These are phyloP conservation scores for Nebria brevicollis DNA, from an alignment of 2,888 invertebrate genomes.

Conservation along the genomic window DNA sequence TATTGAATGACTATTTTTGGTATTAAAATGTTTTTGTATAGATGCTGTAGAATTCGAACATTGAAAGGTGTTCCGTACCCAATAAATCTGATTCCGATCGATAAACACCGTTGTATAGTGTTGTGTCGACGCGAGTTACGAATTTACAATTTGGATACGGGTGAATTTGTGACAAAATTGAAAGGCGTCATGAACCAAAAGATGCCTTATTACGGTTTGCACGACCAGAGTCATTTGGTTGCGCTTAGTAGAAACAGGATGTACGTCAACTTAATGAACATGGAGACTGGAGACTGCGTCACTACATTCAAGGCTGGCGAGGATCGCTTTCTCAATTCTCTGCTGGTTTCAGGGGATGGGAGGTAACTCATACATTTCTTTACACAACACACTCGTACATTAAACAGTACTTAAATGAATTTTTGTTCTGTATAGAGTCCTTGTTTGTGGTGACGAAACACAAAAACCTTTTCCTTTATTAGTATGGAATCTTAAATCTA, in stretches of 20 bases:
- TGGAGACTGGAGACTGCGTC: constrained; percentile 81
- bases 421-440: constrained; percentile 66
- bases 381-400: not conserved
- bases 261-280: constrained; percentile 89
- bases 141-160: constrained; percentile 83
- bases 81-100: constrained; percentile 80
- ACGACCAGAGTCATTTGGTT: constrained; percentile 82
- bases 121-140: constrained; percentile 83
- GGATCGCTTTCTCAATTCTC: constrained; percentile 87
- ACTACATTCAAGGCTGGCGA: constrained; percentile 92
- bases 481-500: constrained; percentile 87
- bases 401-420: constrained; percentile 10
- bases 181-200: constrained; percentile 93
- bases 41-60: constrained; percentile 74
- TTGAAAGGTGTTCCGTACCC: constrained; percentile 81
- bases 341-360: constrained; percentile 89
- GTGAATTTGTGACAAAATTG: constrained; percentile 75
- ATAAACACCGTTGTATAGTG: constrained; percentile 79
- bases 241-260: constrained; percentile 86
- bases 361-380: constrained; percentile 64
- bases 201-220: constrained; percentile 89
- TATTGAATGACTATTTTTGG: not conserved
- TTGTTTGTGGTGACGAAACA: constrained; percentile 92
- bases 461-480: constrained; percentile 91
- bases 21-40: constrained; percentile 54